Base-by-base conservation (phyloP, 2,888 invertebrate genomes). In the Griposia aprilina region DNA sequence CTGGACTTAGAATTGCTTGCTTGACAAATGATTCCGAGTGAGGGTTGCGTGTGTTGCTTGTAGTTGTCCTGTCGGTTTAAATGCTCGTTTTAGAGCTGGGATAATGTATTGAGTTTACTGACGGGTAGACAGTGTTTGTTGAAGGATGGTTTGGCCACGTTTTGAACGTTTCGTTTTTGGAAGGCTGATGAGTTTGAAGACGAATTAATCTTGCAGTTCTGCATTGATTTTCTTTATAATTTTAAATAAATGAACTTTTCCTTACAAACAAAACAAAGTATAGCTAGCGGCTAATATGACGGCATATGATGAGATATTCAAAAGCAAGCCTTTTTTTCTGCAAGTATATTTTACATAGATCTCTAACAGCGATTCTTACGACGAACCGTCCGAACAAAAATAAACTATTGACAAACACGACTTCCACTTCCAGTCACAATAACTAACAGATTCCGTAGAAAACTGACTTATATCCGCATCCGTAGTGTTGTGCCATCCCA, bases 1-100 rank as follows among this genome's bases (percentile, higher is more conserved):
- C 90, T 87, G 84, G 78, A 82, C 87, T 69, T 57, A 81, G 70
- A 78, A 87, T 87, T 85, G 87, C 80, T 57, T 50, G 73, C 45
- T 85, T 90, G 90, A 90, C 80, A 90, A 90, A 90, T 88, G 90
- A 90, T 83, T 74, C 83, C 66, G 50, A 63, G 76, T 72, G 66
- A 87, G 75, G 83, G 82, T 72, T 82, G 80, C 67, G 88, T 87
- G 81, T 74, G 70, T 82, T 76, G 73, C 82, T 74, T 55, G 45
- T 81, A 78, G 81, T 63, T 84, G 80, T 75, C 59, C 30, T 60
- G 73, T 72, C 67, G 63, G 23, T 71, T 73, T 80, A 71, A 80
- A 87, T 69, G 74, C 74, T 84, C 5, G 63, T 65, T 87, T 74
- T 76, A 52, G n/a, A 52, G 5, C 36, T 50, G 66, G 48, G 72